Evolutionary conservation across 2,888 invertebrate genomes (phyloP), one percentile per base, ranked within the genome.

Genomic region (Microctonus aethiopoides): DNA sequence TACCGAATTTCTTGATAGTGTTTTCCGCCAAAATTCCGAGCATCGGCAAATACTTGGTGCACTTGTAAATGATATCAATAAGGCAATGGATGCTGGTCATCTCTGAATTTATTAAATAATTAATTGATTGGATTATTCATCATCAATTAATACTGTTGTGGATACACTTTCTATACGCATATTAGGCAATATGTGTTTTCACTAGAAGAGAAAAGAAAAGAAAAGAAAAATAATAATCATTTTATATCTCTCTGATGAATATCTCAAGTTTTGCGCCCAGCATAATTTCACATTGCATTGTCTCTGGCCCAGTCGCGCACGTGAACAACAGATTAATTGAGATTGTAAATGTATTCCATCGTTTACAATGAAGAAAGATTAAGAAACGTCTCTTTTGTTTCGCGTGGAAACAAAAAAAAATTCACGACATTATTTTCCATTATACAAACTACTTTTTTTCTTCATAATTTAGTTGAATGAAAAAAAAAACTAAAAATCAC

Each of bases 71-170:
- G 86, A 86, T 75, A 79, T 86, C 20, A 85, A 86, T 73, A 85
- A 85, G 73, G 85, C 86, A 60, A 76, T 86, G 36, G 86, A 86
- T 76, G 84, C 81, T 70, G 86, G 86, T 16, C 85, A 86, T 77
- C 85, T 86, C 73, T 86, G 83, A 86, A 74, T 61, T n/a, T 41
- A 26, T 62, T 2, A 41, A 46, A 41, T 11, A 0, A 60, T 13
- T 9, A 41, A 39, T 29, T 57, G n/a, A 16, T 57, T 6, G 34
- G 24, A 13, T 26, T 2, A 54, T 2, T 54, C 26, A 2, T 54
- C 11, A 24, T 26, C 7, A 10, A 24, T 54, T 4, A n/a, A 26
- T 24, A 1, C 13, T 11, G 24, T 26, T 13, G 24, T 54, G 26
- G 3, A 11, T 54, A 22, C 10, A 26, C 54, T 54, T 54, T 54